These are phyloP conservation scores for Eupeodes latifasciatus DNA, from an alignment of 2,888 invertebrate species.

Conservation along the genomic window DNA sequence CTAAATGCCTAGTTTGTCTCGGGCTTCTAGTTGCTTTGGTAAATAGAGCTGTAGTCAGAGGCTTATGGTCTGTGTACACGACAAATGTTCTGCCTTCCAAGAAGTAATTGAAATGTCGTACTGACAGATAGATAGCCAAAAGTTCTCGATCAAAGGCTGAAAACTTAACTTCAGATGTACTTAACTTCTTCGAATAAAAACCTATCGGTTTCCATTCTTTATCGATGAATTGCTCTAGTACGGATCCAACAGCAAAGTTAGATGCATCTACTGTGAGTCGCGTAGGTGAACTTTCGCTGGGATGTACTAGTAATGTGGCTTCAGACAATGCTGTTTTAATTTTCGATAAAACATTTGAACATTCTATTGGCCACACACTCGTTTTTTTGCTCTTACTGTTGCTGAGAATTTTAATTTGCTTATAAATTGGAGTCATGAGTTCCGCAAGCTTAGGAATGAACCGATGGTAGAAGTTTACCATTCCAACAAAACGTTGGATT, in stretches of 20 bases:
- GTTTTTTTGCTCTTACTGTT: background rate
- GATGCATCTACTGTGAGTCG: constrained; percentile 18
- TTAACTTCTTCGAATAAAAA: constrained; percentile 23
- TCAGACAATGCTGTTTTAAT: background rate
- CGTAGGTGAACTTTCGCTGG: background rate
- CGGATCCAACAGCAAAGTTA: background rate
- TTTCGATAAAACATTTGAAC: background rate
- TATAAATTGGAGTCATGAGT: too few species aligned
- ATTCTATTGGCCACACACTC: background rate
- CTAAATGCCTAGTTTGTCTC: background rate
- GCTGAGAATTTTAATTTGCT: too few species aligned
- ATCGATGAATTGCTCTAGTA: constrained; percentile 9
- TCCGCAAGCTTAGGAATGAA: constrained; percentile 12
- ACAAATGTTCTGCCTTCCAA: too few species aligned
- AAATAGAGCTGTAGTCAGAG: too few species aligned
- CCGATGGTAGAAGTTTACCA: constrained; percentile 30
- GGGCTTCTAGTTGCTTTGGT: too few species aligned
- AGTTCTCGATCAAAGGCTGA: background rate
- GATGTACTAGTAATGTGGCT: background rate
- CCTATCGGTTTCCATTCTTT: constrained; percentile 25
- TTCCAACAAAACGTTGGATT: background rate
- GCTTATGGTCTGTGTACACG: too few species aligned
- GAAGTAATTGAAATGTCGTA: too few species aligned
- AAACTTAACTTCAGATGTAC: background rate
- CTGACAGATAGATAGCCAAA: constrained; percentile 4